Evolutionary conservation across 2,113 vertebrate species (phyloP).

Genomic region (Esox niger): DNA sequence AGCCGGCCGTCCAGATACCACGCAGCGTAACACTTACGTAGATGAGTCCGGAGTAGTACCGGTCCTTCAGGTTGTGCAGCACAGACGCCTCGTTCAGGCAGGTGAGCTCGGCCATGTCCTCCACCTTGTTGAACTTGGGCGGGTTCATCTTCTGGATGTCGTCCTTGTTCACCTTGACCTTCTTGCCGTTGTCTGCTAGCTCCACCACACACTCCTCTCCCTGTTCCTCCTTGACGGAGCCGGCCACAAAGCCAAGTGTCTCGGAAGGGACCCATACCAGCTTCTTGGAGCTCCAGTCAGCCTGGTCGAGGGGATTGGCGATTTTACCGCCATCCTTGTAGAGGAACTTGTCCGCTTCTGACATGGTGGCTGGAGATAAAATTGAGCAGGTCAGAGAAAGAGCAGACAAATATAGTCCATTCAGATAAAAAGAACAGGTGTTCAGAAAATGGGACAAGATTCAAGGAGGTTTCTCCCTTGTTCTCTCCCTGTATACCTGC

Average conservation of each 20-base stretch:
- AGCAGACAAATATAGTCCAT: too few species aligned
- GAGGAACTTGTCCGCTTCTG: constrained; percentile 74
- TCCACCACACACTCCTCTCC: constrained; percentile 77
- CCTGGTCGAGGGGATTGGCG: constrained; percentile 72
- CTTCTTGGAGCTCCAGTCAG: constrained; percentile 77
- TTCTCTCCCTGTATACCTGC: too few species aligned
- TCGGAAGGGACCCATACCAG: constrained; percentile 79
- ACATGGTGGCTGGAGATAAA: constrained; percentile 63
- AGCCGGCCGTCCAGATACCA: too few species aligned
- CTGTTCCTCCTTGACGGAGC: constrained; percentile 72
- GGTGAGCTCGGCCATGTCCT: constrained; percentile 82
- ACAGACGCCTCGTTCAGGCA: constrained; percentile 80
- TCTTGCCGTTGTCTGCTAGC: constrained; percentile 72
- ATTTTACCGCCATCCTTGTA: constrained; percentile 66
- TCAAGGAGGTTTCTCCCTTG: too few species aligned
- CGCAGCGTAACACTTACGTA: constrained; percentile 73
- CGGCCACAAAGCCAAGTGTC: constrained; percentile 73
- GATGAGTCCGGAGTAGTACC: constrained; percentile 81
- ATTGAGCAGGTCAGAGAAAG: background rate
- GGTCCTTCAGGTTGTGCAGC: constrained; percentile 78
- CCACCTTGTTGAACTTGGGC: constrained; percentile 79
- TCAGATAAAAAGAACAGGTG: background rate
- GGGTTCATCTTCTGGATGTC: constrained; percentile 83
- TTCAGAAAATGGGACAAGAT: too few species aligned
- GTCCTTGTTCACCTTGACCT: constrained; percentile 74